Evolutionary conservation across 2,113 vertebrate genomes (phyloP).

Genomic region (Uropsilus gracilis): DNA sequence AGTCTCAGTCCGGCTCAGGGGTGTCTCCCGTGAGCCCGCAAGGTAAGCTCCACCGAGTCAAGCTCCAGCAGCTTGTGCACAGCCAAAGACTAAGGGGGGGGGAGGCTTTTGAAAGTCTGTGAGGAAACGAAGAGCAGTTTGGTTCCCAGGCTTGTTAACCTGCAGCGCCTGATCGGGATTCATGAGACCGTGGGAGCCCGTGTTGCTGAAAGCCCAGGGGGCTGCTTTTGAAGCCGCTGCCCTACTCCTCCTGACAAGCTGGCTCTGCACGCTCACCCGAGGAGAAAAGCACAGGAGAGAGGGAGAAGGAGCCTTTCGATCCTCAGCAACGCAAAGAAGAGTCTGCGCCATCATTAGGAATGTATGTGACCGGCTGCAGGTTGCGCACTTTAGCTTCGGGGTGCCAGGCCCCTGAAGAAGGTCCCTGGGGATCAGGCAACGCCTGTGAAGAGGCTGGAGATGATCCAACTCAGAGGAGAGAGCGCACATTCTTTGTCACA

Average conservation of each 20-base stretch:
- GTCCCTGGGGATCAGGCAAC: not conserved
- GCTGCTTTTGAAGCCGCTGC: slow-evolving; percentile 58
- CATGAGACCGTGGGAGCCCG: slow-evolving; percentile 46
- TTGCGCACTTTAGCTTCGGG: not conserved
- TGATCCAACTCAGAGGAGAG: not conserved
- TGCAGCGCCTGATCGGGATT: slow-evolving; percentile 68
- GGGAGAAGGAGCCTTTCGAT: not conserved
- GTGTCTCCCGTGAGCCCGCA: not conserved
- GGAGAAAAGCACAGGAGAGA: not conserved
- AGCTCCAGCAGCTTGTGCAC: not conserved
- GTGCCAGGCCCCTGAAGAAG: not conserved
- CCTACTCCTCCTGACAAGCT: slow-evolving; percentile 41
- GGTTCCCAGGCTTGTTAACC: slow-evolving; percentile 39
- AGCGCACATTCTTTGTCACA: no score
- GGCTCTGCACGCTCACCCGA: not conserved
- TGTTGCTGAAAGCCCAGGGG: not conserved
- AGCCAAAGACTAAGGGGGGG: slow-evolving; percentile 21
- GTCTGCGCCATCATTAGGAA: not conserved
- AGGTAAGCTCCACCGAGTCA: not conserved
- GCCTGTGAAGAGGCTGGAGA: not conserved
- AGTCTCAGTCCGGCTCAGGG: not conserved
- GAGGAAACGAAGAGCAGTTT: not conserved
- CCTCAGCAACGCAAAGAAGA: not conserved
- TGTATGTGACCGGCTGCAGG: not conserved
- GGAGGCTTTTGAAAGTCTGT: not conserved